These are phyloP conservation scores for Thinocorus orbignyianus DNA, from an alignment of 2,113 vertebrate genomes.

Conservation along the genomic window DNA sequence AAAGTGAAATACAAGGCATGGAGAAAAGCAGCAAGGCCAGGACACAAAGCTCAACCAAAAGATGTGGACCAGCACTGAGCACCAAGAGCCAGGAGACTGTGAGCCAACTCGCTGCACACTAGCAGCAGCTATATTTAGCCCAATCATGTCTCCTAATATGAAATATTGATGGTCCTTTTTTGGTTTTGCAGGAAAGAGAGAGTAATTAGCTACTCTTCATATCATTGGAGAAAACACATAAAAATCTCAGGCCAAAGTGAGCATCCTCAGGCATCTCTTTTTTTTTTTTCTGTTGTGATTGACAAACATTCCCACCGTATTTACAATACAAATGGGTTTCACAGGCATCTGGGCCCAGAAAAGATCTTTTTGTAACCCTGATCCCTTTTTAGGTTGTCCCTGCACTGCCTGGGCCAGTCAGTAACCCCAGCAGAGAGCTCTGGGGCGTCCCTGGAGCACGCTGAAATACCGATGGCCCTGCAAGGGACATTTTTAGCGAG, in stretches of 20 bases:
- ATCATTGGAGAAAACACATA: neutral
- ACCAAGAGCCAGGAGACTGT: accelerated
- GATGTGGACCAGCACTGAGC: neutral
- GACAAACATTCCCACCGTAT: neutral
- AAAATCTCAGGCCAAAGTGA: neutral
- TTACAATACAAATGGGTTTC: neutral
- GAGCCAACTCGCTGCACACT: accelerated
- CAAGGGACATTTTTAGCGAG: neutral
- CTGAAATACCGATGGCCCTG: neutral
- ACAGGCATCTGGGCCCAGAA: neutral
- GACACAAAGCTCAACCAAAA: neutral
- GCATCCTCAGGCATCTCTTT: neutral
- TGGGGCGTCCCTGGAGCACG: neutral
- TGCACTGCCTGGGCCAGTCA: neutral
- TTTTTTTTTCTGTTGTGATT: neutral
- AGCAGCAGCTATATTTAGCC: neutral
- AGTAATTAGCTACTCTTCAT: neutral
- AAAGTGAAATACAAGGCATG: neutral
- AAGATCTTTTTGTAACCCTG: neutral
- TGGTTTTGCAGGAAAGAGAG: neutral
- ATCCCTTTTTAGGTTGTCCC: neutral
- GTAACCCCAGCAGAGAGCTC: neutral
- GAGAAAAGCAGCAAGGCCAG: accelerated
- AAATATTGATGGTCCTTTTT: neutral
- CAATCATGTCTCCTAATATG: accelerated